Base-by-base conservation (phyloP, 2,888 invertebrate genomes). In the Pterostichus madidus region DNA sequence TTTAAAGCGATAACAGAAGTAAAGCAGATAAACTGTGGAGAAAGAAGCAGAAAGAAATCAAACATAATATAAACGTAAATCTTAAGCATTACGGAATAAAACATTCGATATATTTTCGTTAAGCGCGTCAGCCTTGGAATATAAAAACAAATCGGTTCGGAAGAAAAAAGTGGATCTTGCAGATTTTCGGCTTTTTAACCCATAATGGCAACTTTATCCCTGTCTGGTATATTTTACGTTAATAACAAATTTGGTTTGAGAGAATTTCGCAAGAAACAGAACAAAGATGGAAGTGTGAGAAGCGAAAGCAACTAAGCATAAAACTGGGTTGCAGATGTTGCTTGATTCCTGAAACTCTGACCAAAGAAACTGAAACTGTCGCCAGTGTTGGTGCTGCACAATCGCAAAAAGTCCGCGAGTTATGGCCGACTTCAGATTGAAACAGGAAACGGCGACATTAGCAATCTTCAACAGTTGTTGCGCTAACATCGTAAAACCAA, bases 301-400 rank as follows among this genome's bases (percentile, higher is more conserved):
- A 13, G 24, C 31, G 59, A 59, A n/a, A 59, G 59, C 59, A 17
- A 31, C 31, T 59, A 7, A 59, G 59, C 59, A 59, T 59, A 31
- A 59, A 59, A 59, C 24, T 59, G 6, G 17, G 59, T 15, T 15
- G 59, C 59, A 59, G 59, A 59, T 59, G 59, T 59, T 59, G 31
- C 59, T 59, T 59, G 59, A 15, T 10, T 24, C 7, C 17, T 15
- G 31, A 59, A 59, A 59, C 17, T 31, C 7, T 15, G 24, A 15
- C 59, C 15, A 17, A 59, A 17, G 10, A 13, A 59, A 59, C 59
- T 59, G n/a, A 15, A 13, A 24, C 59, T 10, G 31, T 31, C 59
- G 59, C 10, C 17, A 53, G 17, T 53, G 31, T 59, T 24, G 13
- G 59, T 59, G 31, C 15, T 24, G 31, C 17, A 31, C 31, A 24